Percentiles rank a stretch among this genome's conserved stretches.
Conservation (phyloP, 2,888 invertebrate species). For the Uropetala carovei region DNA sequence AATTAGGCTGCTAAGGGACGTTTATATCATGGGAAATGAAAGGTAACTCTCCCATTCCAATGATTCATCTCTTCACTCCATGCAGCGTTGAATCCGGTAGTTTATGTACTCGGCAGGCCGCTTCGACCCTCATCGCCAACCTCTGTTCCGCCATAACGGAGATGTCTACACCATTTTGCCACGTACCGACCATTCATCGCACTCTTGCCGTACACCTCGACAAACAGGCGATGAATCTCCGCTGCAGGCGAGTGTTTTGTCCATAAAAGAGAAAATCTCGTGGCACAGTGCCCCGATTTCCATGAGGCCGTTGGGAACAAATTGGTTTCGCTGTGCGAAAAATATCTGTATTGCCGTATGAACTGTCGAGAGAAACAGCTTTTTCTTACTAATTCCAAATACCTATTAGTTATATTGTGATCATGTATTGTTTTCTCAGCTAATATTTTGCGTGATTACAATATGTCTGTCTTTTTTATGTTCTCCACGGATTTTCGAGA, state of each 20-base stretch:
- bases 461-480: no score
- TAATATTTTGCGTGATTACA: no score
- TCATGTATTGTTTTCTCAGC: no score
- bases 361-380: background rate
- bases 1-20: background rate
- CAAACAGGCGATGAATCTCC: conserved; percentile 18
- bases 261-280: background rate
- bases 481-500: no score
- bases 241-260: background rate
- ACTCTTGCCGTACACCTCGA: background rate
- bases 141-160: conserved; percentile 14
- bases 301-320: background rate
- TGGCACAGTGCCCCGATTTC: conserved; percentile 5
- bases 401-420: no score
- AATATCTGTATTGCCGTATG: background rate
- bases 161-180: conserved; percentile 26
- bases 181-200: conserved; percentile 12
- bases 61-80: background rate
- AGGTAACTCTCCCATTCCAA: background rate
- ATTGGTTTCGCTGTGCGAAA: background rate
- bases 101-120: background rate
- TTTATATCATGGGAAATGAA: background rate
- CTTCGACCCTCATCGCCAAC: conserved; percentile 1
- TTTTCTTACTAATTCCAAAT: background rate
- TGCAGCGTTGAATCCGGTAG: background rate